These are phyloP conservation scores for Platanista minor DNA, from an alignment of 2,113 vertebrate species.

Conservation along the genomic window DNA sequence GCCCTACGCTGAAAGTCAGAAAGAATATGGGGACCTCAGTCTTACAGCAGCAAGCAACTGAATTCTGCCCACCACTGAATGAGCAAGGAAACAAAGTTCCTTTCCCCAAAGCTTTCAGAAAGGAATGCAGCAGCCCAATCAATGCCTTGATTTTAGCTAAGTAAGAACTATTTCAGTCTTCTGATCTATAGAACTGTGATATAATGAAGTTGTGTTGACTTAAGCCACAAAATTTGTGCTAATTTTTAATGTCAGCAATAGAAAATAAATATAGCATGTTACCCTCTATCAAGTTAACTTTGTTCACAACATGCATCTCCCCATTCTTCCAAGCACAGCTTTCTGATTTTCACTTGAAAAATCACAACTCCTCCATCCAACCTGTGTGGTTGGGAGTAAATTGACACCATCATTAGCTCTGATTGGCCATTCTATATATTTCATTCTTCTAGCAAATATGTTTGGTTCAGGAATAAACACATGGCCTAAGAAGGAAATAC, in stretches of 20 bases:
- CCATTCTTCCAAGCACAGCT: not conserved
- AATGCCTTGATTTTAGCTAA: not conserved
- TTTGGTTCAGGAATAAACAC: not conserved
- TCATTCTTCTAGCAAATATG: not conserved
- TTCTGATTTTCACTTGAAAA: not conserved
- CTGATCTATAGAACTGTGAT: not conserved
- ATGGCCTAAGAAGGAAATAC: not conserved
- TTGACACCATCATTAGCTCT: not conserved
- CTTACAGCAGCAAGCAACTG: not conserved
- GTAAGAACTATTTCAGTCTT: not conserved
- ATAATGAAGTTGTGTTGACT: not conserved
- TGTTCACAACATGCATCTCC: too few relatives aligned
- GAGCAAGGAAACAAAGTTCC: not conserved
- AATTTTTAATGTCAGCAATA: not conserved
- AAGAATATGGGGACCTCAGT: not conserved
- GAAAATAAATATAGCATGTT: not conserved
- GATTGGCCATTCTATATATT: not conserved
- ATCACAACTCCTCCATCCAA: not conserved
- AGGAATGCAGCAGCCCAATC: not conserved
- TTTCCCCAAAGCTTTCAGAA: not conserved
- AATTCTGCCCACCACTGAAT: not conserved
- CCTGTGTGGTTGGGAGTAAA: not conserved
- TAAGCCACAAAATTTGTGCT: not conserved
- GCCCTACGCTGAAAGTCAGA: not conserved
- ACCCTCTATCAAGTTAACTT: not conserved